phyloP scores from a whole-genome alignment of 2,888 invertebrate species.

The Noctua pronuba region DNA sequence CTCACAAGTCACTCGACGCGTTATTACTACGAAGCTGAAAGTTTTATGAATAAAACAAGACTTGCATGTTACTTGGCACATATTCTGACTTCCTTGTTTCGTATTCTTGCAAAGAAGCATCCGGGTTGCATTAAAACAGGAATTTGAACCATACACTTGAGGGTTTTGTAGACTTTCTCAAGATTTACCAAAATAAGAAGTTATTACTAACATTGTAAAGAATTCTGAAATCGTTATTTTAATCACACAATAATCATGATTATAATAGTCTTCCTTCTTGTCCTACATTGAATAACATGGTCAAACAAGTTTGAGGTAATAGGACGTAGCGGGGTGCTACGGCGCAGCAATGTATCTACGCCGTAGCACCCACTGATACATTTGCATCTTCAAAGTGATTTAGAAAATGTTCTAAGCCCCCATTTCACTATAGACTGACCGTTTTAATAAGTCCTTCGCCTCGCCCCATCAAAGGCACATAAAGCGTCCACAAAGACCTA shows the following conservation, averaged over 20 bases:
- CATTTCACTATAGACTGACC: too few species aligned
- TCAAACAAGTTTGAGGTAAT: not conserved
- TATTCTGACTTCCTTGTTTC: not conserved
- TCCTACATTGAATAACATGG: not conserved
- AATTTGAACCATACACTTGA: not conserved
- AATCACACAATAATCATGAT: not conserved
- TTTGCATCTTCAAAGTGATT: not conserved
- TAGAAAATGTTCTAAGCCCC: not conserved
- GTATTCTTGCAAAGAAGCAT: not conserved
- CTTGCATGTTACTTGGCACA: slow-evolving; percentile 8
- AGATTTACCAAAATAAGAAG: not conserved
- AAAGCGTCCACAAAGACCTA: too few species aligned
- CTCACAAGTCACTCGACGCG: not conserved
- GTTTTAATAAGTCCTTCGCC: too few species aligned
- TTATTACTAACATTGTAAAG: not conserved
- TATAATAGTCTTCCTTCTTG: not conserved
- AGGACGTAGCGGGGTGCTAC: not conserved
- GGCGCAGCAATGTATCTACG: slow-evolving; percentile 4
- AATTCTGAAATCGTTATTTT: not conserved
- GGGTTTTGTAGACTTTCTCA: not conserved
- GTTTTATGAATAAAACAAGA: slow-evolving; percentile 43
- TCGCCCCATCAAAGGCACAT: too few species aligned
- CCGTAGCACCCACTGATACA: not conserved
- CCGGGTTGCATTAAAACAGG: not conserved
- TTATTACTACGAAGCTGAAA: slow-evolving; percentile 1